Percentiles rank a stretch among this genome's conserved stretches.
Conservation (phyloP, 2,888 invertebrate species). For the Tiphia femorata region DNA sequence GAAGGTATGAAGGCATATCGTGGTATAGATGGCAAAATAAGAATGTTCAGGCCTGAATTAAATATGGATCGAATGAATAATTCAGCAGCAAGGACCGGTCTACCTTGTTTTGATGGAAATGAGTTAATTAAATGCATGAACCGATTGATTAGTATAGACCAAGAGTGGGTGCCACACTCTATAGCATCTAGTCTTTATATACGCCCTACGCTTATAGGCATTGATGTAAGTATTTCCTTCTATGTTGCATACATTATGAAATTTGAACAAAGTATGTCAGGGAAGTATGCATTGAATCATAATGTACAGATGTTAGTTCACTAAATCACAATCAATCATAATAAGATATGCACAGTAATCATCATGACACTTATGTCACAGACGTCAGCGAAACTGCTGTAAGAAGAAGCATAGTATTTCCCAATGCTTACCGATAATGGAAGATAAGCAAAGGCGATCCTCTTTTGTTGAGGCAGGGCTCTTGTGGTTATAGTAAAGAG, state of each 20-base stretch:
- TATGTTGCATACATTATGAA: slow-evolving; percentile 4
- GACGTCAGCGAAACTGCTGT: slow-evolving; percentile 38
- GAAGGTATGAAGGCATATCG: slow-evolving; percentile 99
- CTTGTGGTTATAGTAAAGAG: background rate
- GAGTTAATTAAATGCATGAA: slow-evolving; percentile 89
- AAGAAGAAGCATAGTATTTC: slow-evolving; percentile 41
- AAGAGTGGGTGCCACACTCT: slow-evolving; percentile 97
- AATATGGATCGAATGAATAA: slow-evolving; percentile 95
- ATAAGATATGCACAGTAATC: slow-evolving; percentile 20
- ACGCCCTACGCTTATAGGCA: slow-evolving; percentile 95
- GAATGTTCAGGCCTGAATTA: slow-evolving; percentile 94
- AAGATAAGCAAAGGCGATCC: slow-evolving; percentile 40
- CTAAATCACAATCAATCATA: slow-evolving; percentile 16
- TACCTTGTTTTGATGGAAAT: slow-evolving; percentile 89
- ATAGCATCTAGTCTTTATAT: slow-evolving; percentile 94
- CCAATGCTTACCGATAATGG: slow-evolving; percentile 46
- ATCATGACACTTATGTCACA: slow-evolving; percentile 44
- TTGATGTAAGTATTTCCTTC: slow-evolving; percentile 82
- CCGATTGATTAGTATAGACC: slow-evolving; percentile 90
- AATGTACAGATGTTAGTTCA: slow-evolving; percentile 10
- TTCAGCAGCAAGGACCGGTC: slow-evolving; percentile 85
- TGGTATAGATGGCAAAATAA: slow-evolving; percentile 90
- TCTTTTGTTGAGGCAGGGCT: slow-evolving; percentile 35
- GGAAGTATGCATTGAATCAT: background rate
- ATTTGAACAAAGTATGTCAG: too few relatives aligned